Evolutionary conservation across 2,888 invertebrate species (phyloP).

Genomic region (Muscina levida): DNA sequence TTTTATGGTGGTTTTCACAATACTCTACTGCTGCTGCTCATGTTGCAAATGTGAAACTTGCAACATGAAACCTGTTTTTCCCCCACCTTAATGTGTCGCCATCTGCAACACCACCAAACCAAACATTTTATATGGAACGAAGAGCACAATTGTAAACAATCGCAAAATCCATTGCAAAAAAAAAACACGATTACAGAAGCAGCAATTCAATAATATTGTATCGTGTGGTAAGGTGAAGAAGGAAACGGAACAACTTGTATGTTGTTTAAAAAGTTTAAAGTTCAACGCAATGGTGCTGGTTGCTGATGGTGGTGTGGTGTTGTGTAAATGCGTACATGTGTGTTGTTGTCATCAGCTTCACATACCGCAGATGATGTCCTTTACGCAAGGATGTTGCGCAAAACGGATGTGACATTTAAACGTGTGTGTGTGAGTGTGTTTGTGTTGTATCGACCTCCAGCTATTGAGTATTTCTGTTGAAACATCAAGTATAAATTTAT

Average conservation of each 20-base stretch:
- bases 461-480: too few relatives aligned
- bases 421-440: too few relatives aligned
- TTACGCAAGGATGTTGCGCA: background rate
- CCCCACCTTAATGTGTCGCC: slow-evolving; percentile 10
- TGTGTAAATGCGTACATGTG: too few relatives aligned
- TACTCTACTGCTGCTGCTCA: background rate
- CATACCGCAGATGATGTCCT: background rate
- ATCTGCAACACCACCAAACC: background rate
- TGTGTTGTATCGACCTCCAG: too few relatives aligned
- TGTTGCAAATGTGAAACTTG: slow-evolving; percentile 27
- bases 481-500: too few relatives aligned
- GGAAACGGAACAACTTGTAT: too few relatives aligned
- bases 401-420: slow-evolving; percentile 11
- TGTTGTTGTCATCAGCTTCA: too few relatives aligned
- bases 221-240: too few relatives aligned
- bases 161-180: background rate
- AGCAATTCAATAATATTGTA: background rate
- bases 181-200: background rate
- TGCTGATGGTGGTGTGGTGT: background rate
- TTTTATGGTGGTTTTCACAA: slow-evolving; percentile 15
- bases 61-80: slow-evolving; percentile 22
- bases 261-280: slow-evolving; percentile 1
- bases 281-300: background rate
- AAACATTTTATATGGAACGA: background rate
- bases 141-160: background rate